These are phyloP conservation scores for Eupithecia pulchellata DNA, from an alignment of 2,888 invertebrate genomes.

Conservation along the genomic window DNA sequence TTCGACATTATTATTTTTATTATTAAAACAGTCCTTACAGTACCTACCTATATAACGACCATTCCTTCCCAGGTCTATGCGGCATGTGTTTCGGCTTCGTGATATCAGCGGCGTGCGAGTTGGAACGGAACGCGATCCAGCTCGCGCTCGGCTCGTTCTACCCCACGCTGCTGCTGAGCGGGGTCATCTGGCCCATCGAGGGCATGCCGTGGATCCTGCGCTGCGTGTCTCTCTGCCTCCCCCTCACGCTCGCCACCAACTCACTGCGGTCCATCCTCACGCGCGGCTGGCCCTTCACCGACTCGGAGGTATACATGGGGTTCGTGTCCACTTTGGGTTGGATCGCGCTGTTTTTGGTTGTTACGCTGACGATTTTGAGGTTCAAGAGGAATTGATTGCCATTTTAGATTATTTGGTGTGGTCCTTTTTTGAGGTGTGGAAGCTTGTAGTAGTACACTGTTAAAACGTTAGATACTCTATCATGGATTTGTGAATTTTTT, in stretches of 20 bases:
- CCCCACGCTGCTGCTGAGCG: conserved; percentile 95
- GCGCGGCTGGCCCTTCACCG: conserved; percentile 93
- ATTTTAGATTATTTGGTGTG: conserved; percentile 44
- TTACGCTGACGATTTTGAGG: conserved; percentile 92
- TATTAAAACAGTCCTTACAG: too few species aligned
- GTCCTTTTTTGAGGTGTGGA: conserved; percentile 29
- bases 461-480: not conserved
- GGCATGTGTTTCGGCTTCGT: conserved; percentile 99
- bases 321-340: conserved; percentile 94
- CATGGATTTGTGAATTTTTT: not conserved
- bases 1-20: too few species aligned
- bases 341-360: conserved; percentile 92
- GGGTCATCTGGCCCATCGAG: conserved; percentile 98
- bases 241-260: conserved; percentile 96
- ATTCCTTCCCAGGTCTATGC: conserved; percentile 87
- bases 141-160: conserved; percentile 97
- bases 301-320: conserved; percentile 94
- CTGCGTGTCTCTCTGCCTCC: conserved; percentile 93
- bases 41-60: not conserved
- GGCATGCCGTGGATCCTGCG: conserved; percentile 95
- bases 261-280: conserved; percentile 94
- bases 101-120: conserved; percentile 95
- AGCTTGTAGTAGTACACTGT: too few species aligned
- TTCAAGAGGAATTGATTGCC: conserved; percentile 89
- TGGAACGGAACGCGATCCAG: conserved; percentile 97